Percentiles rank a stretch among this genome's conserved stretches.
These are phyloP conservation scores for Rhodeus uyekii DNA, from an alignment of 2,797 vertebrate genomes.

Conservation along the genomic window DNA sequence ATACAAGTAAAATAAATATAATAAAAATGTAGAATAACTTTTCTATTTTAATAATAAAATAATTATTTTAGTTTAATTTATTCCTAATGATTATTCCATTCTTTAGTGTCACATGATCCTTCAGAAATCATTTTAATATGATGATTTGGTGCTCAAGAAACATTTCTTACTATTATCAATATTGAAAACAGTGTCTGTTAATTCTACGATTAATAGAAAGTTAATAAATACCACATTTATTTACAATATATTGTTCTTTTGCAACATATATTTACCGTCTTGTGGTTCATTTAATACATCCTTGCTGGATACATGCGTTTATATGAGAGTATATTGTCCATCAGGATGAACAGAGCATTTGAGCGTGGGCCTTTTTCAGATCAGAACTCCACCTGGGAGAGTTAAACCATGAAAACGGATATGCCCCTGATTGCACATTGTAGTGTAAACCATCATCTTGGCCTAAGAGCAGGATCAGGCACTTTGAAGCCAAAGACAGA, in stretches of 20 bases:
- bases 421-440: constrained; percentile 74
- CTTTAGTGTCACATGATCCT: background rate
- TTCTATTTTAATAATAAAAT: background rate
- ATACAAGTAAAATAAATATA: too few relatives aligned
- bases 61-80: background rate
- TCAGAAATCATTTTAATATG: background rate
- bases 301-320: background rate
- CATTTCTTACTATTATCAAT: background rate
- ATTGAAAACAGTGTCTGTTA: too few relatives aligned
- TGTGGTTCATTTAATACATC: background rate
- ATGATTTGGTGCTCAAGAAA: background rate
- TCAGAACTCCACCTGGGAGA: constrained; percentile 66
- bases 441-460: constrained; percentile 73
- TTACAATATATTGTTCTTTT: background rate
- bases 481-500: constrained; percentile 49
- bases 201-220: background rate
- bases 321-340: constrained; percentile 44
- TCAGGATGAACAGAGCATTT: constrained; percentile 53
- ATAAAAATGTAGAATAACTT: background rate
- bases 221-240: background rate
- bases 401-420: constrained; percentile 75
- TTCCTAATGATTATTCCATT: background rate
- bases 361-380: constrained; percentile 59
- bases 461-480: constrained; percentile 67
- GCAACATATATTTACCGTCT: background rate